Base-by-base conservation (phyloP, 2,888 invertebrate species). In the Graphium colonna region DNA sequence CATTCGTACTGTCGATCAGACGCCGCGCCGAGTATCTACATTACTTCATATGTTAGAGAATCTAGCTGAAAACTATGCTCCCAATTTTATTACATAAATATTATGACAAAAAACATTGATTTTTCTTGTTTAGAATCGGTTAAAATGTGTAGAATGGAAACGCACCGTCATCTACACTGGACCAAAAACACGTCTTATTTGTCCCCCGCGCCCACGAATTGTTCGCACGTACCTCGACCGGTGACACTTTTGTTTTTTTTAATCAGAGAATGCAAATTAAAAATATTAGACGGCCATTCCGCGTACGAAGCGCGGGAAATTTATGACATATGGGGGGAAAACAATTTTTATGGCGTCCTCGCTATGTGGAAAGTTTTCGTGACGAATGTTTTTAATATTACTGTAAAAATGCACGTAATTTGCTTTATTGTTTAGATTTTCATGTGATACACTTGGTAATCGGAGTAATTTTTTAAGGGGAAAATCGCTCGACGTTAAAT, bases 221-320 rank as follows among this genome's bases (percentile, higher is more conserved):
- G 61, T 60, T 60, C 59, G 58, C 66, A 63, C 64, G 64, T 63
- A 57, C 56, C 36, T 12, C 31, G 56, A 36, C 47, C 50, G 15
- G 41, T 52, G 60, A 62, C 64, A 61, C 58, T 57, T 65, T 63
- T 64, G 64, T 61, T 65, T 65, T 61, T 36, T 64, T 65, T 59
- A 54, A 54, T 54, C 39, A 54, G 40, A 44, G 38, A 43, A 21
- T 49, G 49, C 40, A 54, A 39, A 45, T 49, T 44, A 49, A 54
- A 54, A 54, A 54, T 54, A 45, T 54, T 49, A 49, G 49, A 40
- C 49, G 44, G 40, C 13, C 49, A 45, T 40, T 54, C 45, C 40
- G 33, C 12, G 53, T 33, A 18, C 39, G 51, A 43, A 13, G 33
- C 41, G 47, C 17, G 47, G 36, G n/a, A 43, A 43, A 54, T 49